A percentile compares a stretch with the other conserved stretches of the same genome.
Conservation (phyloP, 2,888 invertebrate genomes). For the Baccha elongata region DNA sequence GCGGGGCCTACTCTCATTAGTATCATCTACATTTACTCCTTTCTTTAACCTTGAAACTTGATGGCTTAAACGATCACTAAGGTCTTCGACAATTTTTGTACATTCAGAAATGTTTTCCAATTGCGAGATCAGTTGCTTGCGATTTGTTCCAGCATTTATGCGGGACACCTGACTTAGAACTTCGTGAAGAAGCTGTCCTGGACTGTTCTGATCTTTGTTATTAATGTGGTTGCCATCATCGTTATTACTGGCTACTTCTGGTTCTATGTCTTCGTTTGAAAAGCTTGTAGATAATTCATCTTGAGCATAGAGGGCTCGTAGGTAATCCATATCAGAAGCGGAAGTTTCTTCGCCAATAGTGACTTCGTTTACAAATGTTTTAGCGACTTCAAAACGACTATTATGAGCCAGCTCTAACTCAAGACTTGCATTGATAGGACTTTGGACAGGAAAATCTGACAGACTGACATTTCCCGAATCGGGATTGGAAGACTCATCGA, state of each 20-base stretch:
- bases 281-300: constrained; percentile 63
- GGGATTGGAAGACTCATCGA: constrained; percentile 80
- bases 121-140: constrained; percentile 51
- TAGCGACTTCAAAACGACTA: constrained; percentile 79
- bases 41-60: constrained; percentile 27
- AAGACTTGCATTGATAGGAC: constrained; percentile 77
- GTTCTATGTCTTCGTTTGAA: constrained; percentile 32
- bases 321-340: constrained; percentile 42
- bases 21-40: constrained; percentile 40
- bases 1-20: not conserved
- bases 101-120: constrained; percentile 66
- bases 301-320: constrained; percentile 40
- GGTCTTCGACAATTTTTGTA: constrained; percentile 60
- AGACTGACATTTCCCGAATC: constrained; percentile 82
- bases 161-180: constrained; percentile 61
- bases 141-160: constrained; percentile 54
- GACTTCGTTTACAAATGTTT: constrained; percentile 78
- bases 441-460: constrained; percentile 79
- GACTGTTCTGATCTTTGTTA: constrained; percentile 57
- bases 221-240: constrained; percentile 14
- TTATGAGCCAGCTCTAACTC: constrained; percentile 79
- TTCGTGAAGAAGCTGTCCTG: constrained; percentile 63
- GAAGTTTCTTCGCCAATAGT: constrained; percentile 73
- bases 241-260: constrained; percentile 9
- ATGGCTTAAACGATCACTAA: constrained; percentile 59